These are phyloP conservation scores for Alouatta palliata DNA, from an alignment of 2,113 vertebrate species.

Conservation along the genomic window DNA sequence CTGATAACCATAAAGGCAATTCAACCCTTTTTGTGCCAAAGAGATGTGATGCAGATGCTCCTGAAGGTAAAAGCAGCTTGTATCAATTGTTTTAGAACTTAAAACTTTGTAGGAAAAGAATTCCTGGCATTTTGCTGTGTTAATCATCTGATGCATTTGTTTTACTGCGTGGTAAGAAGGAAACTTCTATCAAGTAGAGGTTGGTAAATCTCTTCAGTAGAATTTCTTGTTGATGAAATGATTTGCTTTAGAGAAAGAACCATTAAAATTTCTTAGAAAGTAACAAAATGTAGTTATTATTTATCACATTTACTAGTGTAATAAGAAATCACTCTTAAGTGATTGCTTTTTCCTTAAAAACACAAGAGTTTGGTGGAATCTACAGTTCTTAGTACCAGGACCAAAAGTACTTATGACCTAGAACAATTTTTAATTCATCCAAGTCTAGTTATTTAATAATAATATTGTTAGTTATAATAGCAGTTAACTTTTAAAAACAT, in stretches of 20 bases:
- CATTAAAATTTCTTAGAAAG: neutral
- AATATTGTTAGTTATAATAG: neutral
- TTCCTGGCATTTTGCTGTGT: neutral
- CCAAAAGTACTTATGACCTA: neutral
- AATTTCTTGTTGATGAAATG: neutral
- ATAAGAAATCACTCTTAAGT: neutral
- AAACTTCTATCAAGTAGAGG: neutral
- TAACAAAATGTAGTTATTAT: neutral
- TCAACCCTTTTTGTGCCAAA: constrained; percentile 83
- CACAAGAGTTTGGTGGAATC: neutral
- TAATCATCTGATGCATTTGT: constrained; percentile 30
- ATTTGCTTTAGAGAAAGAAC: neutral
- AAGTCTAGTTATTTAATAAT: neutral
- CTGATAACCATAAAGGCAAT: constrained; percentile 79
- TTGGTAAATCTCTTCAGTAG: neutral
- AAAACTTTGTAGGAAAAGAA: neutral
- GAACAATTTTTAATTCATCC: neutral
- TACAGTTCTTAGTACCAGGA: neutral
- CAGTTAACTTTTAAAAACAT: neutral
- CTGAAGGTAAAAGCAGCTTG: constrained; percentile 89
- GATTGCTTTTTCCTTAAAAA: neutral
- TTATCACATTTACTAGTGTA: neutral
- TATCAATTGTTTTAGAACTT: neutral
- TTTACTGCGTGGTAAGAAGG: constrained; percentile 27
- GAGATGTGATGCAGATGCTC: constrained; percentile 95